A percentile compares a stretch with the other conserved stretches of the same genome.
phyloP scores from a whole-genome alignment of 1,140 invertebrate genomes.

The Galendromus occidentalis region DNA sequence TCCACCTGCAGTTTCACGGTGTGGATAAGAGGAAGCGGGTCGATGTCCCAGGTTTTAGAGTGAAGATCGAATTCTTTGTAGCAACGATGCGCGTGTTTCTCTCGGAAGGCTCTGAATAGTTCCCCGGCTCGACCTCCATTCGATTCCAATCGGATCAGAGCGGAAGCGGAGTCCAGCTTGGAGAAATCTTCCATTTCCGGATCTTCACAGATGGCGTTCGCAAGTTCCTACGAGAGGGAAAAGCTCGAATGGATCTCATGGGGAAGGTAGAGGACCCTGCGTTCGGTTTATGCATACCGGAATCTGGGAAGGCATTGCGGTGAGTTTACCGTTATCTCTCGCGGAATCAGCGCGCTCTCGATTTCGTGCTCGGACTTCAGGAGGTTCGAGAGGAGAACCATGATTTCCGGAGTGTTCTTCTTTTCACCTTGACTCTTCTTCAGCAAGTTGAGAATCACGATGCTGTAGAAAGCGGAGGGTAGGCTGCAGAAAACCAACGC shows the following conservation, averaged over 20 bases:
- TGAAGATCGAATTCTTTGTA: constrained; percentile 13
- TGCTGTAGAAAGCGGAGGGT: neutral
- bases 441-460: neutral
- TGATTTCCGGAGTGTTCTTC: neutral
- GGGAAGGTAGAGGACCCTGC: too few species aligned
- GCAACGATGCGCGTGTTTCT: constrained; percentile 34
- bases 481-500: neutral
- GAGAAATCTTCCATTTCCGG: neutral
- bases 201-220: neutral
- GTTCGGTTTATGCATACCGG: too few species aligned
- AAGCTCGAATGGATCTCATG: too few species aligned
- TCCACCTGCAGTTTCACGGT: neutral
- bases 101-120: neutral
- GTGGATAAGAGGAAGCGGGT: neutral
- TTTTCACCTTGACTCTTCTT: neutral
- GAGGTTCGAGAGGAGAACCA: neutral
- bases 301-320: too few species aligned
- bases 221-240: neutral
- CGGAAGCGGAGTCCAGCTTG: neutral
- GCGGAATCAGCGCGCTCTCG: neutral
- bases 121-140: neutral
- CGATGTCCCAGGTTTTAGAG: neutral
- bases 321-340: neutral
- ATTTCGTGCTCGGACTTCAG: neutral
- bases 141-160: neutral